Conservation (phyloP, 2,797 vertebrate genomes). For the Sebastes ruberrimus region DNA sequence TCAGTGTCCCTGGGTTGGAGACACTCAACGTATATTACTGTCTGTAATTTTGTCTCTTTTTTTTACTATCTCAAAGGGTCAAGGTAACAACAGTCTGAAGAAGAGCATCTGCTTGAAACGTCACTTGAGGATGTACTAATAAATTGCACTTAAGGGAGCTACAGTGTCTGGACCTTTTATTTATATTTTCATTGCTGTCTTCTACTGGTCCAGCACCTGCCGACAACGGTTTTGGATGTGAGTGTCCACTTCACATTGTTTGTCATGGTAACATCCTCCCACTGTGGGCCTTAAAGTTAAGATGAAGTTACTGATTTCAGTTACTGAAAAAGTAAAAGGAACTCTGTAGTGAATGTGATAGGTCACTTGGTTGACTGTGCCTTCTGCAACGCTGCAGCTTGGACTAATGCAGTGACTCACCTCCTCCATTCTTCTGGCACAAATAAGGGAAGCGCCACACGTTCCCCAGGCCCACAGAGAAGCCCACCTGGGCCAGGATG, state of each 20-base stretch:
- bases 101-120: too few species aligned
- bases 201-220: too few species aligned
- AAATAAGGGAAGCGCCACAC: conserved; percentile 97
- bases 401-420: conserved; percentile 71
- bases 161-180: too few species aligned
- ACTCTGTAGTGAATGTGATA: background rate
- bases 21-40: background rate
- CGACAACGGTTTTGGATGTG: too few species aligned
- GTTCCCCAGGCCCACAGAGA: conserved; percentile 94
- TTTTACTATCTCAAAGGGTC: background rate
- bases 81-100: too few species aligned
- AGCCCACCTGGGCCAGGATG: conserved; percentile 95
- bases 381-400: background rate
- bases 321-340: background rate
- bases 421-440: conserved; percentile 96
- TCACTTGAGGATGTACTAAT: too few species aligned
- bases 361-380: background rate
- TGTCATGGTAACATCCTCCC: background rate
- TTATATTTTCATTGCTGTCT: too few species aligned
- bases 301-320: background rate
- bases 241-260: accelerated
- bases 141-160: too few species aligned
- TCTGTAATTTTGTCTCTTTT: background rate
- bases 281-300: background rate
- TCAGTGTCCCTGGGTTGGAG: background rate